Evolutionary conservation across 30 jellyfish, hydroid and myxozoan genomes (phyloP), one percentile per base, ranked within the genome.

Genomic region (Pseudorhiza aurosa): DNA sequence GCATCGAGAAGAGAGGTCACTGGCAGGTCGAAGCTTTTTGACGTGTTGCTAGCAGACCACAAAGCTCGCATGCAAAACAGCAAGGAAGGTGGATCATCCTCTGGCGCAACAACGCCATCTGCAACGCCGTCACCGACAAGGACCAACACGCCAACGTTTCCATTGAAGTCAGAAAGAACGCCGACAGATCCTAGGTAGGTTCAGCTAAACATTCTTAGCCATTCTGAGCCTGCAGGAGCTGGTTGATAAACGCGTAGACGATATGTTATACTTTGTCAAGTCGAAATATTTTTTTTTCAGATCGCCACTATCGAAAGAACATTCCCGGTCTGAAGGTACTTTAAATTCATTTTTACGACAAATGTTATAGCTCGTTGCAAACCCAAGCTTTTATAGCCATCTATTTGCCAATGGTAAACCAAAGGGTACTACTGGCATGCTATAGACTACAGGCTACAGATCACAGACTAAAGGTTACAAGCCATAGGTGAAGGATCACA

Each of bases 1-100:
- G 87, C 97, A 46, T 67, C 89, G 11, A 87, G 97, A 33, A 90
- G 97, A 45, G 94, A 71, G 32, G 97, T 90, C 21, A 32, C 96
- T 8, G 96, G 97, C 17, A 36, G 97, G 45, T 79, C 95, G n/a
- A 90, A 82, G 63, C 65, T 84, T n/a, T 90, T 90, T 60, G 97
- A 90, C 56, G 89, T 74, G 29, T 82, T 90, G 94, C 87, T 90
- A 60, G 91, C 97, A 1, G 97, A 90, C 33, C 96, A 90, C 73
- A 73, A 85, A 36, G 36, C 93, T 7, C 85, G 94, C 49, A 76
- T 79, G 26, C 83, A 79, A 18, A 79, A 57, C 63, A 67, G 8
- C 76, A 79, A 79, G 47, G 91, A 79, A 57, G 37, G 83, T 64
- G 91, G 91, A 18, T 65, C 91, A 8, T 45, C 91, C 4, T 67